Percentiles rank a stretch among this genome's conserved stretches.
These are phyloP conservation scores for Oophaga pumilio DNA, from an alignment of 2,113 vertebrate species.

Conservation along the genomic window DNA sequence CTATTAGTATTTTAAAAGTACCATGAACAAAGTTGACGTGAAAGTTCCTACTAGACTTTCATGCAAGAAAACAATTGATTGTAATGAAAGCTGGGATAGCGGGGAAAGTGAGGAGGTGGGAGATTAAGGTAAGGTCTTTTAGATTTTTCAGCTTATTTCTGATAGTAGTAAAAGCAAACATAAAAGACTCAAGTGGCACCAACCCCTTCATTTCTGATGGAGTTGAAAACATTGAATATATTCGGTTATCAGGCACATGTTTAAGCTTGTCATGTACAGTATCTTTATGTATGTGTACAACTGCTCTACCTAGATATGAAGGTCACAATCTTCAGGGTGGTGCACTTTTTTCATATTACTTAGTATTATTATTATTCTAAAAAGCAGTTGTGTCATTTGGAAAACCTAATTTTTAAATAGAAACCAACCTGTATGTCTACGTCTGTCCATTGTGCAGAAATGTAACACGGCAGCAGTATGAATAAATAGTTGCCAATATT, in stretches of 20 bases:
- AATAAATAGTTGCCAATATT: too few relatives aligned
- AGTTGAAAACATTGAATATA: constrained; percentile 42
- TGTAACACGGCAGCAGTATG: too few relatives aligned
- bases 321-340: neutral
- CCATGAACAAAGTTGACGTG: constrained; percentile 58
- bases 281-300: constrained; percentile 11
- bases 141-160: constrained; percentile 51
- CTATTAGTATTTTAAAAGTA: constrained; percentile 58
- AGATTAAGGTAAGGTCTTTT: constrained; percentile 49
- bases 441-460: too few relatives aligned
- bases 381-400: too few relatives aligned
- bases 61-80: constrained; percentile 62
- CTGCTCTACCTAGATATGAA: neutral
- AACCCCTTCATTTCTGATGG: constrained; percentile 22
- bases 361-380: too few relatives aligned
- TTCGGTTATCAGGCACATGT: constrained; percentile 33
- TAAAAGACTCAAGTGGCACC: constrained; percentile 30
- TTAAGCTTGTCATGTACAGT: constrained; percentile 25
- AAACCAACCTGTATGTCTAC: too few relatives aligned
- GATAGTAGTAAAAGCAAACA: constrained; percentile 25
- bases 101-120: constrained; percentile 51
- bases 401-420: too few relatives aligned
- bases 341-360: neutral
- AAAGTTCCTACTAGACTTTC: constrained; percentile 60
- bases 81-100: constrained; percentile 57